A percentile compares a stretch with the other conserved stretches of the same genome.
These are phyloP conservation scores for Pristionchus fissidentatus DNA, from an alignment of 2,888 invertebrate genomes.

Conservation along the genomic window DNA sequence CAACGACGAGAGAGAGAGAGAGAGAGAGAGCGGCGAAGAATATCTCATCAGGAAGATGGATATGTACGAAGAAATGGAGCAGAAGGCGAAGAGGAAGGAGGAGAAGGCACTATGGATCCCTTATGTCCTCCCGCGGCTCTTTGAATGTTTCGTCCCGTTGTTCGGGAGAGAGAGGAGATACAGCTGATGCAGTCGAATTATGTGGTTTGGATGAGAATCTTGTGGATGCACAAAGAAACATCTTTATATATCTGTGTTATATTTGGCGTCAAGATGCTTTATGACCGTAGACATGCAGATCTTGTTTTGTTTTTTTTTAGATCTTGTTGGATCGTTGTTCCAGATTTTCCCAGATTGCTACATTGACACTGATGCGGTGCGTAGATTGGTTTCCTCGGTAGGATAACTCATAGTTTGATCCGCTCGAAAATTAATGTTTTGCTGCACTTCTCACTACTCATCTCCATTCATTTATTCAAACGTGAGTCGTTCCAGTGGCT, in stretches of 20 bases:
- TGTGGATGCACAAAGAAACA: no score
- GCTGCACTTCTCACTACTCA: neutral
- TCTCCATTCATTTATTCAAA: neutral
- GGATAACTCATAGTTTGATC: no score
- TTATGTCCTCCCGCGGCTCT: neutral
- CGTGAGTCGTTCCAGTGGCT: neutral
- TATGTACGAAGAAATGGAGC: neutral
- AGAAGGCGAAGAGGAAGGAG: neutral
- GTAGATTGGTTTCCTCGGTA: no score
- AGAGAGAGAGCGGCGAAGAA: neutral
- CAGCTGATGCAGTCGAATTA: neutral
- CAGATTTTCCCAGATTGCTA: no score
- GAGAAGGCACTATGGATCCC: neutral
- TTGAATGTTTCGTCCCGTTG: constrained; percentile 19
- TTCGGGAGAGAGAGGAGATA: neutral
- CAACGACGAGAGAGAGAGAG: no score
- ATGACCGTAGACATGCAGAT: no score
- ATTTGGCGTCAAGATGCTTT: no score
- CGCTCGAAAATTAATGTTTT: no score
- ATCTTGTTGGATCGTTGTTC: no score
- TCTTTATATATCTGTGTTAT: no score
- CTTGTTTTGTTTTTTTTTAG: no score
- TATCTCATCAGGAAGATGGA: constrained; percentile 1
- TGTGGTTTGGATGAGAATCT: neutral
- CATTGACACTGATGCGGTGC: no score